Conservation (phyloP, 2,888 invertebrate genomes). For the Falcaria lacertinaria region DNA sequence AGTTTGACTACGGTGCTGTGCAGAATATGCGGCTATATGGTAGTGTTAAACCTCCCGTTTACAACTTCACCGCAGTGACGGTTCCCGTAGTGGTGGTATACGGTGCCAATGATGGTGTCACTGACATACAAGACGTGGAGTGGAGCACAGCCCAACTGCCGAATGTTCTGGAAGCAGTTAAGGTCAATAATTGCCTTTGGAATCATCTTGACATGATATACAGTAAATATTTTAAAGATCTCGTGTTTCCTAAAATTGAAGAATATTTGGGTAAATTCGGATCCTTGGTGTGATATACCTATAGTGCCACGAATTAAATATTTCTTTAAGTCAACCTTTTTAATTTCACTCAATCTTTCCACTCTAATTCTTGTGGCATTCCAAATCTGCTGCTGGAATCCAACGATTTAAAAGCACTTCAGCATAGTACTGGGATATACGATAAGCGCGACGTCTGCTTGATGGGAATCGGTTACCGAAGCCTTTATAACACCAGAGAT, state of each 20-base stretch:
- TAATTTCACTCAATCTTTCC: no score
- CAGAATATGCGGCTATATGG: slow-evolving; percentile 46
- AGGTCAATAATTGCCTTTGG: slow-evolving; percentile 72
- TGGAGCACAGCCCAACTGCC: slow-evolving; percentile 75
- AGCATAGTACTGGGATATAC: no score
- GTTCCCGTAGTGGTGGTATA: slow-evolving; percentile 48
- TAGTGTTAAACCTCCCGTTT: slow-evolving; percentile 37
- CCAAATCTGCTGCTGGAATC: no score
- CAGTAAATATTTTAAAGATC: slow-evolving; percentile 21
- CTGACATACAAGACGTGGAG: slow-evolving; percentile 77
- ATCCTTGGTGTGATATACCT: no score
- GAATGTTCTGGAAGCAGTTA: slow-evolving; percentile 73
- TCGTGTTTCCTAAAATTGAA: slow-evolving; percentile 49
- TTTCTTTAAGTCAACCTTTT: no score
- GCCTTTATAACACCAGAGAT: no score
- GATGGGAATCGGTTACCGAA: no score
- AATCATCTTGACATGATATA: slow-evolving; percentile 29
- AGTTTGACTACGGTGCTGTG: slow-evolving; percentile 49
- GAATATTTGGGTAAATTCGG: slow-evolving; percentile 37
- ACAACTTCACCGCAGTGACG: slow-evolving; percentile 41
- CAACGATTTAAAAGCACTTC: no score
- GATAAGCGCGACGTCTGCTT: no score
- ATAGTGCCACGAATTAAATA: no score
- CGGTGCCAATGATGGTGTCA: slow-evolving; percentile 76
- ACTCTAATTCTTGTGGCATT: no score